phyloP scores from a whole-genome alignment of 2,797 vertebrate genomes.

The Ataeniobius toweri region DNA sequence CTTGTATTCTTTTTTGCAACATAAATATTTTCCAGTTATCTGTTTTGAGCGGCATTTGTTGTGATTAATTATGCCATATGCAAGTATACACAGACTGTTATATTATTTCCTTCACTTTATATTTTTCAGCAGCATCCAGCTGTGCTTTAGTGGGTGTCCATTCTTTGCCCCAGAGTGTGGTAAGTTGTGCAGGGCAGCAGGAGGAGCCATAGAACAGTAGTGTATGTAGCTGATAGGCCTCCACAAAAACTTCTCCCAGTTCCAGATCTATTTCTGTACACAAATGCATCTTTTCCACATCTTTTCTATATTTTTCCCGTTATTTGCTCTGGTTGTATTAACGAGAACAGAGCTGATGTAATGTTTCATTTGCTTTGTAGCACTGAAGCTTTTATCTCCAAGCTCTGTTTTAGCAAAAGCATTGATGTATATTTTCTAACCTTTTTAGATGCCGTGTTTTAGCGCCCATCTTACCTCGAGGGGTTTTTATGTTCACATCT shows the following conservation, averaged over 20 bases:
- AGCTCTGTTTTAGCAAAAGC: constrained; percentile 10
- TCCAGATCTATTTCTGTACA: neutral
- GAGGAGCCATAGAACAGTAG: constrained; percentile 72
- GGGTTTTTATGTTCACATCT: neutral
- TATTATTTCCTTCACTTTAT: neutral
- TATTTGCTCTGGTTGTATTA: neutral
- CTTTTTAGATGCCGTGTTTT: neutral
- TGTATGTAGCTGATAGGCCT: constrained; percentile 18
- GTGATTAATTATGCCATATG: neutral
- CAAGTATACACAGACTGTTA: neutral
- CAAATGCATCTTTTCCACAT: neutral
- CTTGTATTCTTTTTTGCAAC: neutral
- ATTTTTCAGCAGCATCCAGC: neutral
- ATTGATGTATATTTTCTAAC: constrained; percentile 1
- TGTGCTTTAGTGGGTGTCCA: neutral
- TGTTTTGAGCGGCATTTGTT: neutral
- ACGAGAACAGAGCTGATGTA: constrained; percentile 11
- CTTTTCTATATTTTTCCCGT: too few species aligned
- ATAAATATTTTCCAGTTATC: neutral
- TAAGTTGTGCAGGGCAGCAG: constrained; percentile 69
- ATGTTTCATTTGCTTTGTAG: constrained; percentile 11
- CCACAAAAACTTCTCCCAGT: constrained; percentile 23
- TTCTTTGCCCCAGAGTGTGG: constrained; percentile 65
- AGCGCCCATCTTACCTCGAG: neutral
- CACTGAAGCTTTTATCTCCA: constrained; percentile 9